Base-by-base conservation (phyloP, 2,113 vertebrate genomes). In the Budorcas taxicolor region DNA sequence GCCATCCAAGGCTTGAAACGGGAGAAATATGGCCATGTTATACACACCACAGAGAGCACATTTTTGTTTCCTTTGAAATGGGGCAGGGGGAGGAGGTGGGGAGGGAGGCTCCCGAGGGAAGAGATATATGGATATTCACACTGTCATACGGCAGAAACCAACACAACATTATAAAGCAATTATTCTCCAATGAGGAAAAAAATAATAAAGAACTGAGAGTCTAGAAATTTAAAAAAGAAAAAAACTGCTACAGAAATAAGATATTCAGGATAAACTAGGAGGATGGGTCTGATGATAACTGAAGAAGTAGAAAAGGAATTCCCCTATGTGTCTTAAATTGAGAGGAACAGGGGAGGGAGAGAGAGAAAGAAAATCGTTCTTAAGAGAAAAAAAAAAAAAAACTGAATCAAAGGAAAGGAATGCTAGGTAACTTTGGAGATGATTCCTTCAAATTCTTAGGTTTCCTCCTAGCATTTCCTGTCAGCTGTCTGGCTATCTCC, bases 401-500 rank as follows among this genome's bases (percentile, higher is more conserved):
- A 23, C 15, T 40, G 29, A 97, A 52, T 23, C 58, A 76, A 88
- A 64, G 55, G 36, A 92, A 87, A 85, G 27, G 62, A 94, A 80
- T 27, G 31, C 25, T 93, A 96, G 88, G 76, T 94, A 57, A 86
- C 76, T 92, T 86, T 71, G 90, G 91, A 96, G 94, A 89, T 55
- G 86, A 45, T 92, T 92, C 96, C 85, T 97, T 96, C 94, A 94
- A 40, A 95, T 96, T 91, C 92, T 92, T 93, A 80, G 76, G 60
- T 94, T 97, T 97, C 88, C 82, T 94, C 92, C 92, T 84, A 98
- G 67, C 90, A 90, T 98, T 97, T 98, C 98, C 97, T 93, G 76
- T 97, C 97, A 97, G 96, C 96, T 96, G 91, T 93, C 92, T 97
- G 97, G 88, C 92, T 88, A 23, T 58, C 14, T 83, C 95, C 86